Conservation (phyloP, 2,113 vertebrate species). For the Solea solea region DNA sequence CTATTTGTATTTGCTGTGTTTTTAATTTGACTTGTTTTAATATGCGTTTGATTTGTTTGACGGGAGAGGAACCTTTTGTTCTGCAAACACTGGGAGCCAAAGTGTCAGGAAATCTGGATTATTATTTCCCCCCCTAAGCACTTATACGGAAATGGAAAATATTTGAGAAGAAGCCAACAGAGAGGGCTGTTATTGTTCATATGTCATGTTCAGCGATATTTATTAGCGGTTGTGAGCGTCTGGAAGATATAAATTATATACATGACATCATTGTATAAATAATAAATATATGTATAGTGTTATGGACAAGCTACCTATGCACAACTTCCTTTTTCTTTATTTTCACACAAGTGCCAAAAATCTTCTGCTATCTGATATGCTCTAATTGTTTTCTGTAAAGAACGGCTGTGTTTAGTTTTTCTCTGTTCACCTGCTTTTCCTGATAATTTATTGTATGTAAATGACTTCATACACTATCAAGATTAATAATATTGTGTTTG, state of each 20-base stretch:
- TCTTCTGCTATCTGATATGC: conserved; percentile 22
- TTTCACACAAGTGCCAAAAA: conserved; percentile 72
- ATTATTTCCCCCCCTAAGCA: conserved; percentile 45
- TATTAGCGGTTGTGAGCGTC: conserved; percentile 45
- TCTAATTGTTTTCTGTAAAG: conserved; percentile 58
- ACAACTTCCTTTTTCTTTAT: conserved; percentile 44
- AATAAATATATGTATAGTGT: conserved; percentile 65
- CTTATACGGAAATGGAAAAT: conserved; percentile 50
- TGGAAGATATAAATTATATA: conserved; percentile 4
- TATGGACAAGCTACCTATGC: conserved; percentile 60
- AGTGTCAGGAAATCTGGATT: conserved; percentile 16
- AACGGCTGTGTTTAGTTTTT: conserved; percentile 42
- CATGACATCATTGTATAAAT: conserved; percentile 51
- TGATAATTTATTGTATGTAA: conserved; percentile 68
- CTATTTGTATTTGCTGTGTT: conserved; percentile 15
- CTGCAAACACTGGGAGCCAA: conserved; percentile 22
- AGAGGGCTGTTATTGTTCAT: conserved; percentile 26
- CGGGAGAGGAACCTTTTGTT: conserved; percentile 21
- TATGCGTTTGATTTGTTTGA: conserved; percentile 43
- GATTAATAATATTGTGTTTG: conserved; percentile 45
- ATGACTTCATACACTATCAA: conserved; percentile 60
- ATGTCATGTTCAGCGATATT: conserved; percentile 50
- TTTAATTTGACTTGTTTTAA: conserved; percentile 17
- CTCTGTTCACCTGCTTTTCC: conserved; percentile 14
- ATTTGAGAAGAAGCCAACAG: conserved; percentile 16